phyloP scores from a whole-genome alignment of 2,113 vertebrate species.

The Agapornis roseicollis region DNA sequence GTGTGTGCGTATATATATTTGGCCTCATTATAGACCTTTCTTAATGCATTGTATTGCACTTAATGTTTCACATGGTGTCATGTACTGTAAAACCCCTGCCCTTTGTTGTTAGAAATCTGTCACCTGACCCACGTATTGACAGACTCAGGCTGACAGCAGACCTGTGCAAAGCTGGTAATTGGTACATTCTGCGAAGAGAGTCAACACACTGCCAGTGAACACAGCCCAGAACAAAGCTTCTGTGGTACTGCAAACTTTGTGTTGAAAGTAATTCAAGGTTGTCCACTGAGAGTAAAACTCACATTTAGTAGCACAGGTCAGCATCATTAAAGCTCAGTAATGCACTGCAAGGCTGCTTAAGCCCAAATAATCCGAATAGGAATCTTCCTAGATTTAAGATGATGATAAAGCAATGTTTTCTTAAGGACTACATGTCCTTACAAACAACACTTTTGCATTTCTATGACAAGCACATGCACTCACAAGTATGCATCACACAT shows the following conservation, averaged over 20 bases:
- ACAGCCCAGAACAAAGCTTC: not conserved
- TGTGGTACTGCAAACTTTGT: not conserved
- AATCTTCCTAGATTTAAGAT: not conserved
- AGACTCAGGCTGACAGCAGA: not conserved
- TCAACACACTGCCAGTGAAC: not conserved
- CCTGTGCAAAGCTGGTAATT: slow-evolving; percentile 1
- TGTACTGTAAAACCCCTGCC: not conserved
- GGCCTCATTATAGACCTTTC: not conserved
- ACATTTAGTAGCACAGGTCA: not conserved
- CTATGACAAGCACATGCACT: not conserved
- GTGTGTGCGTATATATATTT: not conserved
- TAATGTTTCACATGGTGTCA: not conserved
- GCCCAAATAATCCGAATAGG: not conserved
- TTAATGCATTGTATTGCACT: not conserved
- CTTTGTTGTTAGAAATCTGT: not conserved
- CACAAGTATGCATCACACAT: not conserved
- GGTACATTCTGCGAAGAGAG: not conserved
- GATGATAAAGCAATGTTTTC: not conserved
- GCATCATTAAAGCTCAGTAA: not conserved
- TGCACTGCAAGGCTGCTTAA: not conserved
- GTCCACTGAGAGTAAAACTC: not conserved
- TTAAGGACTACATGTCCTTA: not conserved
- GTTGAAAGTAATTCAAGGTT: not conserved
- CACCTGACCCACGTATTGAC: not conserved
- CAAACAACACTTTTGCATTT: not conserved